phyloP scores from a whole-genome alignment of 2,888 invertebrate species.

The Hermodice carunculata region DNA sequence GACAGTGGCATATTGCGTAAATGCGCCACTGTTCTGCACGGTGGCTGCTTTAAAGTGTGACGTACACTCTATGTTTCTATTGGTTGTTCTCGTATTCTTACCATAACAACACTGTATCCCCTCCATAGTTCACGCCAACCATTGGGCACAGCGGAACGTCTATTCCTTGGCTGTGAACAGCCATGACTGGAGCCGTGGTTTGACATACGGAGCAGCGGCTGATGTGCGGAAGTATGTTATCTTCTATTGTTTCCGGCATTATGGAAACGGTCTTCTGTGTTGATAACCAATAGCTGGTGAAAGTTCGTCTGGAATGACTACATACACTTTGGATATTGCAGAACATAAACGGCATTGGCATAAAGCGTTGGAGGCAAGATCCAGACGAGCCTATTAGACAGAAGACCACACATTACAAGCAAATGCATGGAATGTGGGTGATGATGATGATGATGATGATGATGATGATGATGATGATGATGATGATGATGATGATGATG shows the following conservation, averaged over 20 bases:
- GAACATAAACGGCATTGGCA: conserved; percentile 96
- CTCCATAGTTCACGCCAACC: conserved; percentile 95
- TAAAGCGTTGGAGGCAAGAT: conserved; percentile 93
- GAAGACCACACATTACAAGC: too few species aligned
- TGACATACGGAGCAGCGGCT: conserved; percentile 96
- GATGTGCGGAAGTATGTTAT: conserved; percentile 78
- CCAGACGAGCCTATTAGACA: conserved; percentile 91
- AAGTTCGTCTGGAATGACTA: conserved; percentile 95
- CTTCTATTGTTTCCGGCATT: conserved; percentile 84
- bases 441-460: neutral
- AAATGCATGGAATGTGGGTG: too few species aligned
- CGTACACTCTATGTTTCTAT: too few species aligned
- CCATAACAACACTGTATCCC: conserved; percentile 98
- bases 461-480: neutral
- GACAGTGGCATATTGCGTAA: too few species aligned
- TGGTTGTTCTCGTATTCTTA: too few species aligned
- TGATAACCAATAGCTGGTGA: conserved; percentile 96
- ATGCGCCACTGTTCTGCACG: too few species aligned
- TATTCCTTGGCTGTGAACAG: conserved; percentile 94
- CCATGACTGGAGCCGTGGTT: conserved; percentile 93
- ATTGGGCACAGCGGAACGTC: conserved; percentile 87
- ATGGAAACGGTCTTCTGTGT: conserved; percentile 91
- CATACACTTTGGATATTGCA: conserved; percentile 96
- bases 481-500: neutral
- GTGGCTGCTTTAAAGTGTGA: too few species aligned